Conservation (phyloP, 2,797 vertebrate genomes). For the Botia almorhae region DNA sequence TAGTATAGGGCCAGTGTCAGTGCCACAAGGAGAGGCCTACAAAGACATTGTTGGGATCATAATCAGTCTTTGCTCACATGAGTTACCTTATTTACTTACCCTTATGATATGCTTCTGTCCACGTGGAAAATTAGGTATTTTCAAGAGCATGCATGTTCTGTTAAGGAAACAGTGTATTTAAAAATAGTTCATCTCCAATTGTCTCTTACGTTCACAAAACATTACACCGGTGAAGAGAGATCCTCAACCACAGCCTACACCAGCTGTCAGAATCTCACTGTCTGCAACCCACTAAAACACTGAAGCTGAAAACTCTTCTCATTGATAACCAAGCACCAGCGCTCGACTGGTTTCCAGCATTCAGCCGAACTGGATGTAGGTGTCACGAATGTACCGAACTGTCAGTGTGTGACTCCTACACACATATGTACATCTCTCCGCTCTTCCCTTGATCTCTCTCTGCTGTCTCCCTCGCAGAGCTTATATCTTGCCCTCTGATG, state of each 20-base stretch:
- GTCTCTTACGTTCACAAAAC: background rate
- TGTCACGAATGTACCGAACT: background rate
- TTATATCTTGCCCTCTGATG: conserved; percentile 7
- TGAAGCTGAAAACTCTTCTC: background rate
- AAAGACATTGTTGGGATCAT: no score
- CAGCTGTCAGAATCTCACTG: background rate
- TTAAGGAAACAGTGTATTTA: background rate
- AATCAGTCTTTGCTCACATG: no score
- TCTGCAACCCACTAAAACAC: background rate
- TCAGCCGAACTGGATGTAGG: background rate
- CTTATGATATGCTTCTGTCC: background rate
- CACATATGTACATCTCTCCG: conserved; percentile 11
- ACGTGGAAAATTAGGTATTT: background rate
- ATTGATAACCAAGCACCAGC: conserved; percentile 3
- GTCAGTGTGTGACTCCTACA: conserved; percentile 7
- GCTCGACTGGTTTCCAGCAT: background rate
- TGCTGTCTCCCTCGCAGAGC: background rate
- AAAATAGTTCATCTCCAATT: background rate
- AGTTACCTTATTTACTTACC: no score
- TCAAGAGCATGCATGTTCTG: background rate
- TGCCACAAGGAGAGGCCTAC: no score
- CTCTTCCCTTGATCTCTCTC: background rate
- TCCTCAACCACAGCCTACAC: background rate
- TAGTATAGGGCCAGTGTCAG: no score
- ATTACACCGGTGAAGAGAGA: background rate